Evolutionary conservation across 2,888 invertebrate species (phyloP).

Genomic region (Baccha elongata): DNA sequence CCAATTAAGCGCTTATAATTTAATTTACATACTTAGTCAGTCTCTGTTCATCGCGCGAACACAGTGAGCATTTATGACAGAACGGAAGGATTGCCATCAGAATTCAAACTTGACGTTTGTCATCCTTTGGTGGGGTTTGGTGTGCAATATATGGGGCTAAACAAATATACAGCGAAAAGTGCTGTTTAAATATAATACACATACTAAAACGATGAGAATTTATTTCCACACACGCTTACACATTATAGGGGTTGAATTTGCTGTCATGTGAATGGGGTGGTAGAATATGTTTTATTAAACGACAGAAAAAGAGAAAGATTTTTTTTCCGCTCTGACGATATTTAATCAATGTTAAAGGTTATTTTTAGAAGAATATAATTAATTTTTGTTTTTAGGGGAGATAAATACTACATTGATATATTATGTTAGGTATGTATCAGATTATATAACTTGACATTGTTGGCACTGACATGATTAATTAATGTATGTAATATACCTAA

Average conservation of each 20-base stretch:
- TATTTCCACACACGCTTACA: constrained; percentile 21
- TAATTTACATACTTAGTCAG: constrained; percentile 66
- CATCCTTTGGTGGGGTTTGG: constrained; percentile 20
- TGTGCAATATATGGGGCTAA: constrained; percentile 10
- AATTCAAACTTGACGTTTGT: constrained; percentile 29
- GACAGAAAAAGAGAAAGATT: constrained; percentile 1
- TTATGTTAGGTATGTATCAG: no score
- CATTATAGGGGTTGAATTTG: constrained; percentile 1
- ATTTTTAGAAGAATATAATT: constrained; percentile 34
- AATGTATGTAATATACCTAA: no score
- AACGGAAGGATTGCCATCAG: constrained; percentile 19
- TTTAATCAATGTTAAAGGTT: constrained; percentile 41
- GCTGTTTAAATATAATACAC: constrained; percentile 35
- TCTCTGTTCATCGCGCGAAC: background rate
- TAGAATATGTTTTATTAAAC: constrained; percentile 6
- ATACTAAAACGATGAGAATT: constrained; percentile 28
- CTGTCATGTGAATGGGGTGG: constrained; percentile 6
- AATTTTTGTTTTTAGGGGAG: constrained; percentile 15
- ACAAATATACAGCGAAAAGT: constrained; percentile 33
- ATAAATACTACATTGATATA: background rate
- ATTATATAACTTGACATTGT: no score
- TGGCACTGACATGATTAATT: no score
- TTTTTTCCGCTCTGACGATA: constrained; percentile 18
- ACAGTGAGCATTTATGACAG: constrained; percentile 9
- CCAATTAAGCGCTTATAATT: constrained; percentile 73